These are phyloP conservation scores for Pithys albifrons DNA, from an alignment of 2,113 vertebrate genomes.

Conservation along the genomic window DNA sequence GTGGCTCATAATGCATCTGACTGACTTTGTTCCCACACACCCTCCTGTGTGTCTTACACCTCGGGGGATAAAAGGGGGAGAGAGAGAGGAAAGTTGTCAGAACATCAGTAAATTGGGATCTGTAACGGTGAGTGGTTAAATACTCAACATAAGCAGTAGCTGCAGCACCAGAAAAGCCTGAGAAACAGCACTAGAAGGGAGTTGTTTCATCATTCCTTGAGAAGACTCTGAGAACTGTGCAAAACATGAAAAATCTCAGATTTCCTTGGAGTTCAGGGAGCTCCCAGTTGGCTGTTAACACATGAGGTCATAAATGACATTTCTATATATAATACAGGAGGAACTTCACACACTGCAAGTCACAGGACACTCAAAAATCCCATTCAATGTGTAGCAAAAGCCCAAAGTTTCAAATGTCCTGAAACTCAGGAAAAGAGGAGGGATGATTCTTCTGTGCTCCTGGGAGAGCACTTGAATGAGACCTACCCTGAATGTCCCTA, in stretches of 20 bases:
- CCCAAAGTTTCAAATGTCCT: neutral
- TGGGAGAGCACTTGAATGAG: neutral
- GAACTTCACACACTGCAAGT: neutral
- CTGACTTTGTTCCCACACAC: neutral
- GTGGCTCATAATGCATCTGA: neutral
- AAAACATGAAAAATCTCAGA: neutral
- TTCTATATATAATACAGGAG: neutral
- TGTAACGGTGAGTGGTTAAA: neutral
- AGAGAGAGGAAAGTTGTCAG: neutral
- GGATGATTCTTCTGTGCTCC: neutral
- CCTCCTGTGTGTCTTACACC: neutral
- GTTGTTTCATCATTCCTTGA: neutral
- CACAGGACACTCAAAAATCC: neutral
- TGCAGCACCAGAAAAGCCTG: neutral
- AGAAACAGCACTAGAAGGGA: neutral
- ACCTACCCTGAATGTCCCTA: neutral
- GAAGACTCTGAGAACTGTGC: neutral
- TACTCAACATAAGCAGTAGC: neutral
- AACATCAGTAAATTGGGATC: neutral
- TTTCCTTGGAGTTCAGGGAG: neutral
- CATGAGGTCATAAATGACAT: fast-evolving
- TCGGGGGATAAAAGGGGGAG: neutral
- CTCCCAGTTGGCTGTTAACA: neutral
- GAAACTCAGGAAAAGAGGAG: neutral
- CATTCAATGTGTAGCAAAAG: neutral